Percentiles rank a stretch among this genome's conserved stretches.
Conservation (phyloP, 2,797 vertebrate species). For the Mormyrops attenuatus region DNA sequence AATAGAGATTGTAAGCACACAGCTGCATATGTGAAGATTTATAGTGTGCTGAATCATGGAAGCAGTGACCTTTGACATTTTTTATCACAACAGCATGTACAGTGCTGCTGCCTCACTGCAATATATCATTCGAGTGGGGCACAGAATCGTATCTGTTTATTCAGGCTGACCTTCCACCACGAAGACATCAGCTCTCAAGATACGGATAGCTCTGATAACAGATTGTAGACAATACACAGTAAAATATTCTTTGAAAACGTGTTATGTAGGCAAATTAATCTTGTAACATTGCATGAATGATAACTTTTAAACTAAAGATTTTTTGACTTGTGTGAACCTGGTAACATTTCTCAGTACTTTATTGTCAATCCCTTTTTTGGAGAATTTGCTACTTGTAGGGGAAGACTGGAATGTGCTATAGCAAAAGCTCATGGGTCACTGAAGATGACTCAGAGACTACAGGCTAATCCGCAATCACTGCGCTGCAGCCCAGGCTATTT, state of each 20-base stretch:
- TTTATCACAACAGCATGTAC: slow-evolving; percentile 5
- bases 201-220: background rate
- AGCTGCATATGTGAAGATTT: background rate
- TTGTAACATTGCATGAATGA: background rate
- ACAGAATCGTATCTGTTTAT: background rate
- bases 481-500: background rate
- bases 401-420: background rate
- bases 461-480: background rate
- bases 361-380: background rate
- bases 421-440: background rate
- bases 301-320: background rate
- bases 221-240: background rate
- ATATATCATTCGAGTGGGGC: background rate
- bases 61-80: background rate
- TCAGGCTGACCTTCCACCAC: background rate
- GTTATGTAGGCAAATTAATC: background rate
- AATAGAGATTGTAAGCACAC: background rate
- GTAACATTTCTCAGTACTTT: background rate
- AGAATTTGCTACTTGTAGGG: background rate
- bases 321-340: background rate
- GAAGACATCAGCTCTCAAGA: background rate
- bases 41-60: background rate
- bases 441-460: background rate
- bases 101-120: background rate
- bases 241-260: background rate